Conservation (phyloP, 2,888 invertebrate genomes). For the Nephrotoma appendiculata region DNA sequence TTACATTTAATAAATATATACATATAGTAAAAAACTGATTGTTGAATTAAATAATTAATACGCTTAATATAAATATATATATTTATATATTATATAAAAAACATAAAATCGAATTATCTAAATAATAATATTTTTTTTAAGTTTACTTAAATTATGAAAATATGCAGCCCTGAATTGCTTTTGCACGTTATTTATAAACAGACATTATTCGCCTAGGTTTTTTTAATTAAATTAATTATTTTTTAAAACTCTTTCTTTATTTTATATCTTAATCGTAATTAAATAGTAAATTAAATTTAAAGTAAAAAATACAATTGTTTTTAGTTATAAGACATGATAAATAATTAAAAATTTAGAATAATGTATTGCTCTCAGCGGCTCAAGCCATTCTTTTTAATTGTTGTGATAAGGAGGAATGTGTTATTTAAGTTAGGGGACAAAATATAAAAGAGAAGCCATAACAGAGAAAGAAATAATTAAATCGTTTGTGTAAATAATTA, state of each 20-base stretch:
- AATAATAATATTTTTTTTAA: background rate
- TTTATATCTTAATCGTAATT: background rate
- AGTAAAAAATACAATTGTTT: background rate
- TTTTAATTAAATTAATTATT: background rate
- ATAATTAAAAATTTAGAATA: background rate
- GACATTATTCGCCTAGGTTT: background rate
- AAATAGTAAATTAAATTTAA: background rate
- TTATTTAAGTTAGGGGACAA: background rate
- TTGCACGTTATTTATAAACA: background rate
- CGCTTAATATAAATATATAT: background rate
- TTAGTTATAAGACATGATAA: background rate
- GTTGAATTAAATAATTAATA: background rate
- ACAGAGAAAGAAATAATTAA: background rate
- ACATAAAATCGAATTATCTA: background rate
- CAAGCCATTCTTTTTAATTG: conserved; percentile 2
- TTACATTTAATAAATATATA: conserved; percentile 1
- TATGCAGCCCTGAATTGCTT: background rate
- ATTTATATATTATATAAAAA: background rate
- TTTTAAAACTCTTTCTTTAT: background rate
- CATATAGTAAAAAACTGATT: background rate
- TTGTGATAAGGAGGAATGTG: conserved; percentile 2
- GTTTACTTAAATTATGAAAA: background rate
- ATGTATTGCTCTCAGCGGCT: conserved; percentile 5
- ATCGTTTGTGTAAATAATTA: conserved; percentile 3
- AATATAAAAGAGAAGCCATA: background rate